Base-by-base conservation (phyloP, 2,113 vertebrate species). In the Neofelis nebulosa region DNA sequence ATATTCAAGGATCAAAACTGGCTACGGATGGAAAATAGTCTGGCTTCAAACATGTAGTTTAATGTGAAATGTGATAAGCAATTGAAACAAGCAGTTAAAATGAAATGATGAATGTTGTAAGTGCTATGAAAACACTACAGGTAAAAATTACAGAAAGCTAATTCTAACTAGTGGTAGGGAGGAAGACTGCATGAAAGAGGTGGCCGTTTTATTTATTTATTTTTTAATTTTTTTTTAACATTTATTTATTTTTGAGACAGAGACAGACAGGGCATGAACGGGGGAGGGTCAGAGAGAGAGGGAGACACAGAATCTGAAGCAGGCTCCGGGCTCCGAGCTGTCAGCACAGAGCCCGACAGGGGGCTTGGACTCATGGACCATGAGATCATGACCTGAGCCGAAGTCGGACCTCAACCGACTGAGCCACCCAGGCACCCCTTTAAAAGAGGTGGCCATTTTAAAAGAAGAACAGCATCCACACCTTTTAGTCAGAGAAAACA, bases 401-500 rank as follows among this genome's bases (percentile, higher is more conserved):
- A 45, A 45, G 45, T 45, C 45, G 8, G 45, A 45, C 45, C 45
- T 45, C 7, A 45, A 2, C 45, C 45, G 45, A 45, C 45, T 45
- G 8, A 9, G 45, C 45, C 45, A 45, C 45, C 45, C 45, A 45
- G 45, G 45, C 45, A 9, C 45, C 45, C 45, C 45, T 45, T 45
- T 45, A 45, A 57, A 89, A 48, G 33, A 71, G 14, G 52, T n/a
- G 38, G 19, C 18, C 73, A 78, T 85, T 93, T 96, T 83, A 73
- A 92, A 93, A 23, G 38, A 45, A 87, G 23, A 95, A 95, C n/a
- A 91, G n/a, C 8, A 84, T 23, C 93, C 55, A 80, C 29, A 25
- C 21, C 15, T 88, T 84, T 23, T 25, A 80, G 16, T 38, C 52
- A 63, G 27, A 87, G 52, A 71, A 84, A 88, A 85, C 1, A 68